Conservation (phyloP, 1,140 invertebrate species). For the honey bee (Apis mellifera) region DNA sequence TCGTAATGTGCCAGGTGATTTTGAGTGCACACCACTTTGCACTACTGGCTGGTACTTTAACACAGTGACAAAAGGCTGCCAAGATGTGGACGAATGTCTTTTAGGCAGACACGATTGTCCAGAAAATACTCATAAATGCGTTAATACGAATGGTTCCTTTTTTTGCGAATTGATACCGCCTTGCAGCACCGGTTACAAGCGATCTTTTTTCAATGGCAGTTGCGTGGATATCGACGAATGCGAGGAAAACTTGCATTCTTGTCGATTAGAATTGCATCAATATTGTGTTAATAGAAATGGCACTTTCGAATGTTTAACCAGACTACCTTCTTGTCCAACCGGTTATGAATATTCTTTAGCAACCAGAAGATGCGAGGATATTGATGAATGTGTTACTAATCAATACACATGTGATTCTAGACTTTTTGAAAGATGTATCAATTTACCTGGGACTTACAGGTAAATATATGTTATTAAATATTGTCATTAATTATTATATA, state of each 20-base stretch:
- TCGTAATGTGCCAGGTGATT: slow-evolving; percentile 87
- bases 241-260: slow-evolving; percentile 69
- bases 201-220: slow-evolving; percentile 75
- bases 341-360: slow-evolving; percentile 75
- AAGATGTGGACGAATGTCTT: slow-evolving; percentile 94
- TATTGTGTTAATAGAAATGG: slow-evolving; percentile 83
- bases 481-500: too few relatives aligned
- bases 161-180: slow-evolving; percentile 62
- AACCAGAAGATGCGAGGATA: slow-evolving; percentile 81
- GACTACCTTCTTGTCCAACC: slow-evolving; percentile 68
- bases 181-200: slow-evolving; percentile 68
- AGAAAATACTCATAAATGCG: slow-evolving; percentile 64
- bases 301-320: slow-evolving; percentile 79
- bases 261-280: slow-evolving; percentile 71
- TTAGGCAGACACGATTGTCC: slow-evolving; percentile 73
- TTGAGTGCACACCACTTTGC: slow-evolving; percentile 86
- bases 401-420: slow-evolving; percentile 74
- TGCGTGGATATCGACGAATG: slow-evolving; percentile 83
- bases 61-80: slow-evolving; percentile 86
- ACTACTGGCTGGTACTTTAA: slow-evolving; percentile 77
- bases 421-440: slow-evolving; percentile 81
- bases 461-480: slow-evolving; percentile 68
- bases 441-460: slow-evolving; percentile 83
- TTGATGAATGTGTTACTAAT: slow-evolving; percentile 84
- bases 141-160: slow-evolving; percentile 74